phyloP scores from a whole-genome alignment of 2,797 vertebrate species.

The Ispidina picta region DNA sequence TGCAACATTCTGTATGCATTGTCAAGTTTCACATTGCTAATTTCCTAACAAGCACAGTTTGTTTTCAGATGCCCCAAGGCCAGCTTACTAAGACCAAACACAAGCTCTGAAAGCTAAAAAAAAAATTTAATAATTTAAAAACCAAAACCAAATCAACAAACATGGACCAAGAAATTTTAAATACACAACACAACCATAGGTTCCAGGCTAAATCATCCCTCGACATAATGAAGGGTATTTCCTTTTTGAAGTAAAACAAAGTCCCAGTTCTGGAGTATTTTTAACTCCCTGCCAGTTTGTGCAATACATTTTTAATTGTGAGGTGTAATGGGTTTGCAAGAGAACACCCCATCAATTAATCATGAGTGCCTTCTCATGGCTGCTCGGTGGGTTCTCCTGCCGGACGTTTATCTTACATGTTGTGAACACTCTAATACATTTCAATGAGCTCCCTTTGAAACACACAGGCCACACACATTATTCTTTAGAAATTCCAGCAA shows the following conservation, averaged over 20 bases:
- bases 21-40: slow-evolving; percentile 77
- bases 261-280: slow-evolving; percentile 53
- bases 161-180: slow-evolving; percentile 57
- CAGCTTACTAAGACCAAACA: slow-evolving; percentile 76
- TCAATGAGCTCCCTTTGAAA: slow-evolving; percentile 59
- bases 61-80: slow-evolving; percentile 82
- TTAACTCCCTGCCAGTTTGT: slow-evolving; percentile 74
- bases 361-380: slow-evolving; percentile 76
- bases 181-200: slow-evolving; percentile 17
- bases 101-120: slow-evolving; percentile 47
- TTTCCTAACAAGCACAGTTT: slow-evolving; percentile 80
- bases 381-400: slow-evolving; percentile 62
- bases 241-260: slow-evolving; percentile 36
- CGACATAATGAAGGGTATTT: slow-evolving; percentile 30
- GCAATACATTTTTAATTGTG: slow-evolving; percentile 84
- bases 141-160: neutral
- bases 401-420: slow-evolving; percentile 58
- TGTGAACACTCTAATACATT: slow-evolving; percentile 63
- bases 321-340: slow-evolving; percentile 81
- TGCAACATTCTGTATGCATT: slow-evolving; percentile 67
- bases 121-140: neutral
- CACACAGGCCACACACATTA: slow-evolving; percentile 47
- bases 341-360: slow-evolving; percentile 85
- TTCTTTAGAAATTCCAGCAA: slow-evolving; percentile 58
- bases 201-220: neutral